phyloP scores from a whole-genome alignment of 2,888 invertebrate genomes.

The Hydrotaea cyrtoneurina region DNA sequence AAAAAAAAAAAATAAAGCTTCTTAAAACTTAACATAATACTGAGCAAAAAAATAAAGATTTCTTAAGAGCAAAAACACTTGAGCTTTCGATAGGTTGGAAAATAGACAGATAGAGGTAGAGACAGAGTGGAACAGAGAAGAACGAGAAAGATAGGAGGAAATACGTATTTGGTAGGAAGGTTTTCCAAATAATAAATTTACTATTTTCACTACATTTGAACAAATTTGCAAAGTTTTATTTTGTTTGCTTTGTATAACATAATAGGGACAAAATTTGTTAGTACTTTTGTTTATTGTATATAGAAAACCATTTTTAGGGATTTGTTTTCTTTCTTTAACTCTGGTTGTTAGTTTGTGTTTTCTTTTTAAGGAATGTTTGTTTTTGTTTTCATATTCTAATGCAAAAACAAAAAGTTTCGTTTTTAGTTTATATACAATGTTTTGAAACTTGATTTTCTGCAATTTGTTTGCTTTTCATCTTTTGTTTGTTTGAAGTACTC shows the following conservation, averaged over 20 bases:
- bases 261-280: conserved; percentile 30
- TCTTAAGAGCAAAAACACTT: conserved; percentile 54
- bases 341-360: conserved; percentile 41
- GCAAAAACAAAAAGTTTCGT: conserved; percentile 16
- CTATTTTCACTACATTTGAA: conserved; percentile 62
- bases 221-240: conserved; percentile 36
- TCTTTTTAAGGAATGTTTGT: conserved; percentile 58
- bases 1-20: conserved; percentile 69
- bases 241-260: background rate
- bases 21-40: conserved; percentile 80
- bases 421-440: conserved; percentile 61
- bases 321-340: conserved; percentile 13
- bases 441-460: conserved; percentile 49
- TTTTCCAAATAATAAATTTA: conserved; percentile 44
- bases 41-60: conserved; percentile 76
- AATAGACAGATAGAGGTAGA: background rate
- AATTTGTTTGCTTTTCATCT: conserved; percentile 61
- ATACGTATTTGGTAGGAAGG: background rate
- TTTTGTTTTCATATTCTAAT: conserved; percentile 43
- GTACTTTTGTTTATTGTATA: conserved; percentile 20
- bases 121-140: background rate
- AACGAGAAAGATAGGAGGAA: too few species aligned
- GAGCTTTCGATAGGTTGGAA: background rate
- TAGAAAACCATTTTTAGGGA: conserved; percentile 30
- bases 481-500: background rate